Evolutionary conservation across 2,888 invertebrate genomes (phyloP).

Genomic region (Mylabris sibirica): DNA sequence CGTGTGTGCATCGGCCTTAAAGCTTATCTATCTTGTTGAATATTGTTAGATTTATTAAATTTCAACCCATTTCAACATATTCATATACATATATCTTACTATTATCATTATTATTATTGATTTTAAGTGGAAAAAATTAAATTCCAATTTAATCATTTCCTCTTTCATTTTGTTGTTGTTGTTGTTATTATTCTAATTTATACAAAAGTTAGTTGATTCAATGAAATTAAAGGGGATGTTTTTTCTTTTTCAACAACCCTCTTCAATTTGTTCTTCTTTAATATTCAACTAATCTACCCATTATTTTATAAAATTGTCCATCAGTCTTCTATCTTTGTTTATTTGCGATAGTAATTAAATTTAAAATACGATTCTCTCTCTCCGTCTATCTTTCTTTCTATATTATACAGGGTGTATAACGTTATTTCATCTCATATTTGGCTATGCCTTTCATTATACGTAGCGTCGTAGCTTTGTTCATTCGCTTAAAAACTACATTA

Average conservation of each 20-base stretch:
- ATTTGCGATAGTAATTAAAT: no score
- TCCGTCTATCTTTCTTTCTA: neutral
- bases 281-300: no score
- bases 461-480: no score
- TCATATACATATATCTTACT: neutral
- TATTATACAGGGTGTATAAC: no score
- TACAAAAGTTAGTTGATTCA: slow-evolving; percentile 2
- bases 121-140: neutral
- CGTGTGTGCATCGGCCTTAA: no score
- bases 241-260: neutral
- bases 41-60: neutral
- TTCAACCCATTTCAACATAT: neutral
- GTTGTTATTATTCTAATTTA: neutral
- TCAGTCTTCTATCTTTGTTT: no score
- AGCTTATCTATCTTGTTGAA: no score
- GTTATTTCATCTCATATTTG: no score
- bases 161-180: neutral
- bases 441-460: no score
- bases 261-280: no score
- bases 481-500: no score
- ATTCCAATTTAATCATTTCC: neutral
- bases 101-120: neutral
- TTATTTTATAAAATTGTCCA: no score
- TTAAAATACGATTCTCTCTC: neutral
- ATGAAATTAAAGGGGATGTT: neutral